phyloP scores from a whole-genome alignment of 2,888 invertebrate species.

The Oscheius sp. region DNA sequence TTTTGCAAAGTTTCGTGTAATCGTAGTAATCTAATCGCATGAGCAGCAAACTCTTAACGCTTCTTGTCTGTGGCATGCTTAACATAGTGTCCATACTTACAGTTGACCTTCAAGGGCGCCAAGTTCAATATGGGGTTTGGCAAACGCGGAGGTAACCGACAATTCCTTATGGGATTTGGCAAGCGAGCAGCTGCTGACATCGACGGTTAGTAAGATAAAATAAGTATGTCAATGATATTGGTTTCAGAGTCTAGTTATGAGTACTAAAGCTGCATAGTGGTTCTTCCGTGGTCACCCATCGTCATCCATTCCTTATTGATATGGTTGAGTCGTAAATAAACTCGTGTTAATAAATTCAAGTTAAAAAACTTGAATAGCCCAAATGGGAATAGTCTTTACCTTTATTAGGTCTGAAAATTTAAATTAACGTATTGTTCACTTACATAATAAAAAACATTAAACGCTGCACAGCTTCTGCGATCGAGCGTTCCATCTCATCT shows the following conservation, averaged over 20 bases:
- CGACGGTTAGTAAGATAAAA: conserved; percentile 19
- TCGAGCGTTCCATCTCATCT: too few species aligned
- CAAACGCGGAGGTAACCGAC: conserved; percentile 44
- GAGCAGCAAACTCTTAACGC: neutral
- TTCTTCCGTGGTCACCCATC: conserved; percentile 9
- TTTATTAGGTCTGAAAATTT: too few species aligned
- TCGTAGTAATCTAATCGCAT: neutral
- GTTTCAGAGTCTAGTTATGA: conserved; percentile 27
- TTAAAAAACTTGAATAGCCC: too few species aligned
- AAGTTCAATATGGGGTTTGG: conserved; percentile 55
- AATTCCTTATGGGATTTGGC: conserved; percentile 53
- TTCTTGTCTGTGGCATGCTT: conserved; percentile 24
- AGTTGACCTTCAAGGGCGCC: conserved; percentile 32
- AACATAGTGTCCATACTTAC: neutral
- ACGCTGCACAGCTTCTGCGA: too few species aligned
- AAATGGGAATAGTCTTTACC: too few species aligned
- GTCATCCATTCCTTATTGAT: neutral
- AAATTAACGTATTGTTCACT: too few species aligned
- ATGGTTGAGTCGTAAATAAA: conserved; percentile 23
- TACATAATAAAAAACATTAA: too few species aligned
- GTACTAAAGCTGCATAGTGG: conserved; percentile 12
- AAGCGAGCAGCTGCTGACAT: conserved; percentile 36
- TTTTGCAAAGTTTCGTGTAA: neutral
- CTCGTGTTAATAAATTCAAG: conserved; percentile 17
- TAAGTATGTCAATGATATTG: neutral